A percentile compares a stretch with the other conserved stretches of the same genome.
Evolutionary conservation across 2,797 vertebrate species (phyloP).

Genomic region (Rhinoraja longicauda): DNA sequence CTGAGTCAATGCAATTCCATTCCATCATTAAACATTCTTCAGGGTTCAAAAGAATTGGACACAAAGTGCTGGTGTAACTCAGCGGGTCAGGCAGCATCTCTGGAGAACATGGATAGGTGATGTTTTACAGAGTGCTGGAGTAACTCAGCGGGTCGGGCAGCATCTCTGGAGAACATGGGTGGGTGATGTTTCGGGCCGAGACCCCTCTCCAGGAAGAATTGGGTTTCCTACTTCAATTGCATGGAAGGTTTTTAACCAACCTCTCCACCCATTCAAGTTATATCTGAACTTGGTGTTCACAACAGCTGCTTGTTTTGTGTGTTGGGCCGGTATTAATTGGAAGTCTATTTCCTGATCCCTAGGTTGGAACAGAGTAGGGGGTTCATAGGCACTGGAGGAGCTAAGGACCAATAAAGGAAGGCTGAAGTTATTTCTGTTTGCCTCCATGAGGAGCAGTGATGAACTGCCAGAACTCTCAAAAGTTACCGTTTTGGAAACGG

Average conservation of each 20-base stretch:
- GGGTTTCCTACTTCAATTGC: background rate
- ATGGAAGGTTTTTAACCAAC: background rate
- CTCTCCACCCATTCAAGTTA: background rate
- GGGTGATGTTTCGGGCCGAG: too few relatives aligned
- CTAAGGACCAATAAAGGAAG: background rate
- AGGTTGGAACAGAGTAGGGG: background rate
- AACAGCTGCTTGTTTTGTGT: background rate
- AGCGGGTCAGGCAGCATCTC: too few relatives aligned
- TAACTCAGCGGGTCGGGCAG: too few relatives aligned
- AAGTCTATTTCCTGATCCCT: too few relatives aligned
- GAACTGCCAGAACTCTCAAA: too few relatives aligned
- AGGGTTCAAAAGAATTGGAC: too few relatives aligned
- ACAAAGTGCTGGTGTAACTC: too few relatives aligned
- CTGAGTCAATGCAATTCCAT: background rate
- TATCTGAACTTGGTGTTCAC: background rate
- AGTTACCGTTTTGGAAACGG: too few relatives aligned
- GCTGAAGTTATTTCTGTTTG: background rate
- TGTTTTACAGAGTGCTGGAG: too few relatives aligned
- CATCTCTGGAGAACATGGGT: too few relatives aligned
- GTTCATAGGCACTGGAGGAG: background rate
- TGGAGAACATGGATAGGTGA: too few relatives aligned
- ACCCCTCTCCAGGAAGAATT: too few relatives aligned
- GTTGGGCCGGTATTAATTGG: background rate
- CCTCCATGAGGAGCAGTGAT: background rate
- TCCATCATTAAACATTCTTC: background rate